A percentile compares a stretch with the other conserved stretches of the same genome.
These are phyloP conservation scores for Leptothorax acervorum DNA, from an alignment of 2,888 invertebrate genomes.

Conservation along the genomic window DNA sequence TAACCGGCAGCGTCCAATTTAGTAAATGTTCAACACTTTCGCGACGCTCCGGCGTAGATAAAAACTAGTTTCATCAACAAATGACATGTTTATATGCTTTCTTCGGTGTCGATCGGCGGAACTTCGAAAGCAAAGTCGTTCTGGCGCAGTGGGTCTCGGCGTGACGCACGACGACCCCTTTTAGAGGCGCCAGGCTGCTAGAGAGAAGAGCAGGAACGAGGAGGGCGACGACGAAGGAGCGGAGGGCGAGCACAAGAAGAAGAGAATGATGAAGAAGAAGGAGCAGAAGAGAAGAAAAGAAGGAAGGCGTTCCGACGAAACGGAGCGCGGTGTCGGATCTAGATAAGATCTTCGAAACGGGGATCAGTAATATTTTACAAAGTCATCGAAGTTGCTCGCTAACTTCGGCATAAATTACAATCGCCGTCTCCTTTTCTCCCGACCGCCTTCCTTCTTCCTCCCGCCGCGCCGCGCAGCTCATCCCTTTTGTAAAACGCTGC, in stretches of 20 bases:
- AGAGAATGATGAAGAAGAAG: slow-evolving; percentile 42
- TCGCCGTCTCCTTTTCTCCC: slow-evolving; percentile 60
- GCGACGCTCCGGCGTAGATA: slow-evolving; percentile 16
- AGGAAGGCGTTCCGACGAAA: slow-evolving; percentile 76
- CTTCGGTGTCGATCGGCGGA: slow-evolving; percentile 69
- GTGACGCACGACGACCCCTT: slow-evolving; percentile 73
- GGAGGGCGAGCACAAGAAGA: slow-evolving; percentile 54
- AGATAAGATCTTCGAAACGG: slow-evolving; percentile 82
- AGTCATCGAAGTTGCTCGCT: slow-evolving; percentile 84
- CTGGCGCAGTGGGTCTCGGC: slow-evolving; percentile 69
- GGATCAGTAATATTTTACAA: slow-evolving; percentile 84
- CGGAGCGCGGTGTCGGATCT: slow-evolving; percentile 76
- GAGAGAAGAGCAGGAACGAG: slow-evolving; percentile 55
- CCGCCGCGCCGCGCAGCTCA: slow-evolving; percentile 33
- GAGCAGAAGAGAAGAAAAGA: slow-evolving; percentile 60
- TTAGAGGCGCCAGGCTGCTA: slow-evolving; percentile 77
- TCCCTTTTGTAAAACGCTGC: slow-evolving; percentile 57
- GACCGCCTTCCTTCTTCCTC: slow-evolving; percentile 21
- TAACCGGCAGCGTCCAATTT: slow-evolving; percentile 36
- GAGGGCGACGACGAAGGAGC: slow-evolving; percentile 54
- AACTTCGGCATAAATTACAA: slow-evolving; percentile 84
- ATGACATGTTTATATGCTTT: slow-evolving; percentile 72
- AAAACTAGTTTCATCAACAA: slow-evolving; percentile 68
- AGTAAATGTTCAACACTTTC: slow-evolving; percentile 47
- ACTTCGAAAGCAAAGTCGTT: slow-evolving; percentile 71